Percentiles rank a stretch among this genome's conserved stretches.
These are phyloP conservation scores for Aptenodytes patagonicus DNA, from an alignment of 2,113 vertebrate genomes.

Conservation along the genomic window DNA sequence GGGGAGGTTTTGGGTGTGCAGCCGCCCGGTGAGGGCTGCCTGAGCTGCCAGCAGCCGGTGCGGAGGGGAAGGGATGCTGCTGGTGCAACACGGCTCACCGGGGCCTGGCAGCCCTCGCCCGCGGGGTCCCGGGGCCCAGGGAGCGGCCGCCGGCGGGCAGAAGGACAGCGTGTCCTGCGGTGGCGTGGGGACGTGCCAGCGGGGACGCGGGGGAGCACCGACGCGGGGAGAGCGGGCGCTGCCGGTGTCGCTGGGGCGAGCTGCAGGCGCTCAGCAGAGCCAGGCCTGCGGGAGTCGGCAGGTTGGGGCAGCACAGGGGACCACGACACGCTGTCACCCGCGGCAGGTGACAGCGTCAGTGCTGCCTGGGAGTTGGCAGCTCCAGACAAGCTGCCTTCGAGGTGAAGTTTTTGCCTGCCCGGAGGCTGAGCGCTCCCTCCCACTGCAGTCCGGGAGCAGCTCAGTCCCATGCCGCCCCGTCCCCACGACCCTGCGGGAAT, in stretches of 20 bases:
- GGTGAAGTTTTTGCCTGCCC: background rate
- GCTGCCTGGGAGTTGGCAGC: background rate
- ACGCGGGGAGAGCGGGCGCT: background rate
- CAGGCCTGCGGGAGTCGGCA: background rate
- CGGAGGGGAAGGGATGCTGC: background rate
- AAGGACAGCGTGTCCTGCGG: constrained; percentile 18
- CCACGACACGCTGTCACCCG: background rate
- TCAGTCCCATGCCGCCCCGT: background rate
- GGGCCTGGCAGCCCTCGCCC: background rate
- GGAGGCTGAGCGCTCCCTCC: background rate
- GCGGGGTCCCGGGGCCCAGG: background rate
- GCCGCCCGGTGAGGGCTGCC: background rate
- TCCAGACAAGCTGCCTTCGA: background rate
- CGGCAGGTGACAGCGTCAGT: background rate
- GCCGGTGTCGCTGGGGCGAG: background rate
- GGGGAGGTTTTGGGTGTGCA: background rate
- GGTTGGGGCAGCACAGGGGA: background rate
- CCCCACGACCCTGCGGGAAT: rapidly evolving
- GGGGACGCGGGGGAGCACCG: background rate
- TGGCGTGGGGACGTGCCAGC: constrained; percentile 14
- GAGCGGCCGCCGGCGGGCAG: background rate
- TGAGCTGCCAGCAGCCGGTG: background rate
- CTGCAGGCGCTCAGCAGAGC: background rate
- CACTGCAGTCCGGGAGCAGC: background rate
- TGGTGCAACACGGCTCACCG: background rate